Conservation (phyloP, 92 coral and sea anemone species). For the Chrysogorgia sp. region DNA sequence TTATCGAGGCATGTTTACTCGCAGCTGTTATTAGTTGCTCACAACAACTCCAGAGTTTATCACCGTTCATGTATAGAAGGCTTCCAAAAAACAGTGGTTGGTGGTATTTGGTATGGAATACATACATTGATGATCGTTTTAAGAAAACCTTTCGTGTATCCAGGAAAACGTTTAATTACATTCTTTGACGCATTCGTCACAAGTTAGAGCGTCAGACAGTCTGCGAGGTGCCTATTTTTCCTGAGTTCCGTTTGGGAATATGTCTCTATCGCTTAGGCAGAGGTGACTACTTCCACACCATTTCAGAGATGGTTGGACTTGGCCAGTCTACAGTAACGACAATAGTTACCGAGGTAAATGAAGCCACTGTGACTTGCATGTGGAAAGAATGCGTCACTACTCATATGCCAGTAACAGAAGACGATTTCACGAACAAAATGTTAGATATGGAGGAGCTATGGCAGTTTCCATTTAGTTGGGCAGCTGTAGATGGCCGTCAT, state of each 20-base stretch:
- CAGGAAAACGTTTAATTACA: constrained; percentile 33
- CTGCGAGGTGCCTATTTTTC: constrained; percentile 42
- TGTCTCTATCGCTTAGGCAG: constrained; percentile 32
- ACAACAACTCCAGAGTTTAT: no score
- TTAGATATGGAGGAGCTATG: constrained; percentile 53
- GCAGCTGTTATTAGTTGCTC: no score
- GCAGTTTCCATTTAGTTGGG: constrained; percentile 49
- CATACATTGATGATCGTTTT: constrained; percentile 14
- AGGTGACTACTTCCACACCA: constrained; percentile 54
- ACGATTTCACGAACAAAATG: constrained; percentile 42
- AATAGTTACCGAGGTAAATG: constrained; percentile 43
- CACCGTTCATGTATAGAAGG: constrained; percentile 7
- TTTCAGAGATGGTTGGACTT: constrained; percentile 17
- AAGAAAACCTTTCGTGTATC: constrained; percentile 50
- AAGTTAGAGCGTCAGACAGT: constrained; percentile 25
- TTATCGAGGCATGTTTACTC: no score
- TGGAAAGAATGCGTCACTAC: constrained; percentile 44
- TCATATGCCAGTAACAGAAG: constrained; percentile 24
- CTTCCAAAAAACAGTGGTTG: constrained; percentile 26
- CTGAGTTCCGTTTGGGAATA: constrained; percentile 29
- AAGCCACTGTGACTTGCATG: constrained; percentile 36
- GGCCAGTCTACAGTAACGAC: constrained; percentile 51
- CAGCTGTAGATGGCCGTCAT: constrained; percentile 49
- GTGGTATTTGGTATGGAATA: constrained; percentile 41
- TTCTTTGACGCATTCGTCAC: constrained; percentile 44